A percentile compares a stretch with the other conserved stretches of the same genome.
phyloP scores from a whole-genome alignment of 2,888 invertebrate genomes.

The Coleophora deauratella region DNA sequence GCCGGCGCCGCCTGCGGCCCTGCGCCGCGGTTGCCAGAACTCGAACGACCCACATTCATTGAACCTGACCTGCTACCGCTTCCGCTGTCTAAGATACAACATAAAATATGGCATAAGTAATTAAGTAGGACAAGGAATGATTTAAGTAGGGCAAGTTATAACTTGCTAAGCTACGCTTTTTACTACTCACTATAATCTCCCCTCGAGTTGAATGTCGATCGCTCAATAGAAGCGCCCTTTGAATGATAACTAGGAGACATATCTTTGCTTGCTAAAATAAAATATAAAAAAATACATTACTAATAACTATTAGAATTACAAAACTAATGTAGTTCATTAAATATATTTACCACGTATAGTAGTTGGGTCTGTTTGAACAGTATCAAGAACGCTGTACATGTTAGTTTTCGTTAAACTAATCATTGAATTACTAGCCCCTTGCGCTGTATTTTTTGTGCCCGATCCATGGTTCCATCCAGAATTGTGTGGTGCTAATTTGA shows the following conservation, averaged over 20 bases:
- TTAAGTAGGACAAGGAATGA: background rate
- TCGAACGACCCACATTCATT: conserved; percentile 39
- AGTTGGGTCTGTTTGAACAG: conserved; percentile 46
- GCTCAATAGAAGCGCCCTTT: conserved; percentile 64
- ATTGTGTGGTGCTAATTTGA: conserved; percentile 54
- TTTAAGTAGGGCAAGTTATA: too few relatives aligned
- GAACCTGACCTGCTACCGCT: conserved; percentile 47
- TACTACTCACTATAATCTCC: conserved; percentile 51
- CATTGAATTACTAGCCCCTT: conserved; percentile 42
- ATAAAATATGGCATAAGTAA: background rate
- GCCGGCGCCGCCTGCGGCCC: conserved; percentile 25
- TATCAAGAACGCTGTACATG: conserved; percentile 52
- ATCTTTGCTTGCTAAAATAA: conserved; percentile 46
- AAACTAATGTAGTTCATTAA: background rate
- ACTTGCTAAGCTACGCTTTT: too few relatives aligned
- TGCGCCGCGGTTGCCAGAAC: conserved; percentile 39
- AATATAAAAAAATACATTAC: background rate
- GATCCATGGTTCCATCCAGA: conserved; percentile 58
- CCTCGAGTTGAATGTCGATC: conserved; percentile 62
- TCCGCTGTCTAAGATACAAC: conserved; percentile 27
- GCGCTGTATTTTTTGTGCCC: conserved; percentile 49
- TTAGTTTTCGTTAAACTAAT: conserved; percentile 48
- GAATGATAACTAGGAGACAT: conserved; percentile 48
- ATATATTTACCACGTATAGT: conserved; percentile 40
- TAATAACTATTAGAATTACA: background rate